Evolutionary conservation across 2,113 vertebrate species (phyloP).

Genomic region (Meleagris gallopavo): DNA sequence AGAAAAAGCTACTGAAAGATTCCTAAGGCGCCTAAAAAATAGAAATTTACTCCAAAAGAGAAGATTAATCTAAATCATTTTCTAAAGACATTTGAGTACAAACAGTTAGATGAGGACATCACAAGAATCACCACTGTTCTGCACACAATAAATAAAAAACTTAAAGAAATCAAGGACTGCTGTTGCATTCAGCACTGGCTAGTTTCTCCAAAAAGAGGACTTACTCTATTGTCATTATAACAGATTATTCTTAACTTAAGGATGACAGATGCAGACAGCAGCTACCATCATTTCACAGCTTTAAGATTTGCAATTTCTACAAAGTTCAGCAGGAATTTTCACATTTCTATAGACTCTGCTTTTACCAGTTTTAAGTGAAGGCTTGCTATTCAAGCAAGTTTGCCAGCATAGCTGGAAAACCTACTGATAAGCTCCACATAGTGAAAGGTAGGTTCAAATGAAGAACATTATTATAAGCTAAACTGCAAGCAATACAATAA

Average conservation of each 20-base stretch:
- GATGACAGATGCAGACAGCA: not conserved
- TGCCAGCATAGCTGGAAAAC: not conserved
- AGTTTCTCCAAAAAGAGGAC: not conserved
- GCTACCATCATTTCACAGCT: not conserved
- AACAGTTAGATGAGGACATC: not conserved
- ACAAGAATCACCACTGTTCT: not conserved
- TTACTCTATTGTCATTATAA: not conserved
- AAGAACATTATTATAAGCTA: not conserved
- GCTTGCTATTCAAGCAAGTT: not conserved
- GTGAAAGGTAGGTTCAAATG: not conserved
- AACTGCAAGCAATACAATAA: not conserved
- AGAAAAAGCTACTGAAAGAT: not conserved
- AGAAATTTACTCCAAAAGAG: not conserved
- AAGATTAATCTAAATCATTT: not conserved
- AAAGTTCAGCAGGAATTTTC: not conserved
- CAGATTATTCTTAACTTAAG: not conserved
- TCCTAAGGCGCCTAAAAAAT: not conserved
- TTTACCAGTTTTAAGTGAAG: not conserved
- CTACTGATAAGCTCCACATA: not conserved
- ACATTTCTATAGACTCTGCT: not conserved
- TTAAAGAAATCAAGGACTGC: not conserved
- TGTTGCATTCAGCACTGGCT: not conserved
- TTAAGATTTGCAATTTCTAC: not conserved
- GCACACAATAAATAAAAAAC: not conserved
- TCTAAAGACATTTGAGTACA: not conserved